Evolutionary conservation across 53 echinoderm and acorn worm genomes (phyloP).

Genomic region (Patiria pectinifera): DNA sequence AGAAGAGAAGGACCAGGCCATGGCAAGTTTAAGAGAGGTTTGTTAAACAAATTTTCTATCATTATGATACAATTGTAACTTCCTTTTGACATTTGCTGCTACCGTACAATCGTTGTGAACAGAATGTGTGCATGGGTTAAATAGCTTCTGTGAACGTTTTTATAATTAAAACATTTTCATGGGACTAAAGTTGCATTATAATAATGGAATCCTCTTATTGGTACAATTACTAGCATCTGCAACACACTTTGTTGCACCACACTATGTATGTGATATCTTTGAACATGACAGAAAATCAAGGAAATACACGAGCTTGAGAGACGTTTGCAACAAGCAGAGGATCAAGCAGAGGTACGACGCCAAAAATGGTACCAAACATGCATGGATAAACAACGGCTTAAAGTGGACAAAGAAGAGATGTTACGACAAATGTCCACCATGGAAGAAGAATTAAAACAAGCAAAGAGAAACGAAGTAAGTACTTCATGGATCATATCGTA

Average conservation of each 20-base stretch:
- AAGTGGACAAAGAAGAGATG: constrained; percentile 42
- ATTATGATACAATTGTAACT: not conserved
- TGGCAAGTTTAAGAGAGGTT: constrained; percentile 32
- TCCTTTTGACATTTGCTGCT: no score
- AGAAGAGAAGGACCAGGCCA: constrained; percentile 41
- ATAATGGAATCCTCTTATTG: no score
- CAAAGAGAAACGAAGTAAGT: constrained; percentile 48
- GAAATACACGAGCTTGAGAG: constrained; percentile 42
- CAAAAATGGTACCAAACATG: constrained; percentile 51
- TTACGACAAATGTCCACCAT: constrained; percentile 42
- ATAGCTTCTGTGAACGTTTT: no score
- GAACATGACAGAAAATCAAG: constrained; percentile 31
- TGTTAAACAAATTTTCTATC: not conserved
- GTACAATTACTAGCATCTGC: no score
- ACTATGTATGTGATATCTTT: not conserved
- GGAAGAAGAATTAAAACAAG: constrained; percentile 49
- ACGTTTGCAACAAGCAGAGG: constrained; percentile 22
- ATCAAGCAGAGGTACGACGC: constrained; percentile 40
- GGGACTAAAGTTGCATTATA: no score
- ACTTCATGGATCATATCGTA: no score
- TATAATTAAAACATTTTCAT: no score
- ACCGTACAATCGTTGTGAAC: no score
- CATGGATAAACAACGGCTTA: constrained; percentile 40
- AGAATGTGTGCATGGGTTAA: no score
- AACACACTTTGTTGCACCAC: no score